Evolutionary conservation across 2,888 invertebrate genomes (phyloP), one percentile per base, ranked within the genome.

Genomic region (Ephialtes manifestator): DNA sequence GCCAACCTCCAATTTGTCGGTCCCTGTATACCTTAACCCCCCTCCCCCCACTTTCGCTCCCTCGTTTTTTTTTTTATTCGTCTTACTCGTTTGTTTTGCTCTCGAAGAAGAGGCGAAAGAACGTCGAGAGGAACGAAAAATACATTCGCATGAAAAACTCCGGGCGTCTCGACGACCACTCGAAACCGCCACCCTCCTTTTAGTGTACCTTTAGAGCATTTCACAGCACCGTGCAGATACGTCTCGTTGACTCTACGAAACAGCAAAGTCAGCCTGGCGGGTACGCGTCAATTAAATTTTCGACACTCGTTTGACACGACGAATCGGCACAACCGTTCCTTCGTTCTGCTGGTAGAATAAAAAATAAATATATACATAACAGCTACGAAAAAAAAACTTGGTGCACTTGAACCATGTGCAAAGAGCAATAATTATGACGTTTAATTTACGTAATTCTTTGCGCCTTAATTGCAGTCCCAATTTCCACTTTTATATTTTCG

Each of bases 1-100:
- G 60, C 77, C 78, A 65, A 63, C 88, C 88, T 88, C 88, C 89
- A 90, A 89, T 90, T 90, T 89, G 86, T 71, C 81, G 85, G 83
- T 80, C 35, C 71, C 31, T 35, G 70, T 58, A 4, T 55, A 8
- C 65, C 53, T 67, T 58, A 28, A 77, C 24, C 46, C 48, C 53
- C 1, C 20, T 28, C 43, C 48, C 18, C 77, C 76, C 77, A 76
- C 72, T 55, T 58, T 74, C 77, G 68, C 75, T 63, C 63, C 3
- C 55, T 67, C 65, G n/a, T n/a, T 53, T 28, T 60, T 31, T 48
- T 88, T 72, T 83, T 85, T 87, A 86, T 85, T 82, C 86, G 80
- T 86, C 86, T 85, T 82, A 71, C 88, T 89, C 77, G 88, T 70
- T 83, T 75, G 68, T 74, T 74, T 79, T 74, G 39, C 65, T 58